These are phyloP conservation scores for Cyclophora albipunctata DNA, from an alignment of 2,888 invertebrate species.

Conservation along the genomic window DNA sequence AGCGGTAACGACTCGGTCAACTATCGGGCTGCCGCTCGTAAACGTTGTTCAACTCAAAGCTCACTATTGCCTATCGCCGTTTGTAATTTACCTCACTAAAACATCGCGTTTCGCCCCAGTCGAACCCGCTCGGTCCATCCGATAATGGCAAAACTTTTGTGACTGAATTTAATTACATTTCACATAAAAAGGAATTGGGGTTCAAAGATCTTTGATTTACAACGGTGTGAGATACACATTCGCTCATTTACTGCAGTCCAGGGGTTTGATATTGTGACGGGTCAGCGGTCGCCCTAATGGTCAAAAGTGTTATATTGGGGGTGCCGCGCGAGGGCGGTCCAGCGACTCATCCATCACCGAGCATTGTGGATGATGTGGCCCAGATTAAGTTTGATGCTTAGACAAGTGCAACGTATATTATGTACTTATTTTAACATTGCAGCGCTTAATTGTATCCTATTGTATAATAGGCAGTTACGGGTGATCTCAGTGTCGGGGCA, in stretches of 20 bases:
- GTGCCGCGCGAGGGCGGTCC: conserved; percentile 21
- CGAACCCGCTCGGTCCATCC: conserved; percentile 6
- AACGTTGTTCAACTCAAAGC: conserved; percentile 60
- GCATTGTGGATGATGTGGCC: too few species aligned
- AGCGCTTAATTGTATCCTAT: too few species aligned
- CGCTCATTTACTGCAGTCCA: conserved; percentile 27
- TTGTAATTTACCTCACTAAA: conserved; percentile 50
- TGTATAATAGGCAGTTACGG: too few species aligned
- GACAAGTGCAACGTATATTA: too few species aligned
- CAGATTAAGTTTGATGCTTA: too few species aligned
- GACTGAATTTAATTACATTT: conserved; percentile 35
- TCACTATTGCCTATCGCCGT: conserved; percentile 57
- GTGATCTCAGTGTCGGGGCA: conserved; percentile 9
- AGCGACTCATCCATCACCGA: not conserved
- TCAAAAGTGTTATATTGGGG: conserved; percentile 21
- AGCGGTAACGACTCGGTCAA: conserved; percentile 62
- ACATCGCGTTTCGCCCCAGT: conserved; percentile 36
- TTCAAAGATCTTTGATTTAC: conserved; percentile 52
- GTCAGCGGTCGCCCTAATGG: conserved; percentile 57
- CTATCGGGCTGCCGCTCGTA: conserved; percentile 68
- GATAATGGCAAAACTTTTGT: conserved; percentile 26
- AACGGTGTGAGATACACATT: conserved; percentile 36
- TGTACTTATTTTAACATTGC: too few species aligned
- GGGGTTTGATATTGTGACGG: conserved; percentile 47
- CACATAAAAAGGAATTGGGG: conserved; percentile 32